Evolutionary conservation across 2,797 vertebrate genomes (phyloP), one percentile per base, ranked within the genome.

Genomic region (Pseudomugil tenellus): DNA sequence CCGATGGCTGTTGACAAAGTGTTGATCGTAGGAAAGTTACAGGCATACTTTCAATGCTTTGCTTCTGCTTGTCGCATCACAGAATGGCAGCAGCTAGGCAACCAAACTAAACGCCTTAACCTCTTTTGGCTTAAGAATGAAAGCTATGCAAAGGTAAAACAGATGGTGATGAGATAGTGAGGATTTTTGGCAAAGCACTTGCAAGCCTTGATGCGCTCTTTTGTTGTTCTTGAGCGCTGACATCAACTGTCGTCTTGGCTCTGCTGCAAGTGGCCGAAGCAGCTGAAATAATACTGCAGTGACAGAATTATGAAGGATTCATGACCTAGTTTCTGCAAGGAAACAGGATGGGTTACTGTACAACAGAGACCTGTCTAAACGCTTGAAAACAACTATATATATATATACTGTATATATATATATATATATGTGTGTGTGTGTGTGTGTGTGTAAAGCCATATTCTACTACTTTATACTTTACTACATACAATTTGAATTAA

Each of bases 211-310:
- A 87, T 81, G 77, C 35, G 1, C 52, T 61, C 75, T 73, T 88
- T 82, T 76, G 79, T 85, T 88, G 76, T 67, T 79, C 51, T 76
- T 73, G 54, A 86, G 79, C n/a, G 41, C 66, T 63, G 63, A 84
- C 73, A n/a, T 89, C 77, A 85, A 86, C 72, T 73, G 77, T 87
- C 84, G 67, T 49, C 58, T 70, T 61, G 71, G 74, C 78, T 81
- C 62, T 59, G 72, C 67, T 67, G 62, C 73, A 48, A 90, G 63
- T 73, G 61, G 72, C 69, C 25, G 11, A 23, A 82, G 81, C 90
- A 92, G 91, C 91, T 93, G 90, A 84, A 81, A 89, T 77, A 89
- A 91, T 78, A 87, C 32, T 6, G 55, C 63, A 52, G 53, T 76
- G 77, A 86, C 66, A 67, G 80, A 76, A 82, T 84, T 77, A 77